Percentiles rank a stretch among this genome's conserved stretches.
These are phyloP conservation scores for Dendrocincla tyrannina DNA, from an alignment of 2,797 vertebrate species.

Conservation along the genomic window DNA sequence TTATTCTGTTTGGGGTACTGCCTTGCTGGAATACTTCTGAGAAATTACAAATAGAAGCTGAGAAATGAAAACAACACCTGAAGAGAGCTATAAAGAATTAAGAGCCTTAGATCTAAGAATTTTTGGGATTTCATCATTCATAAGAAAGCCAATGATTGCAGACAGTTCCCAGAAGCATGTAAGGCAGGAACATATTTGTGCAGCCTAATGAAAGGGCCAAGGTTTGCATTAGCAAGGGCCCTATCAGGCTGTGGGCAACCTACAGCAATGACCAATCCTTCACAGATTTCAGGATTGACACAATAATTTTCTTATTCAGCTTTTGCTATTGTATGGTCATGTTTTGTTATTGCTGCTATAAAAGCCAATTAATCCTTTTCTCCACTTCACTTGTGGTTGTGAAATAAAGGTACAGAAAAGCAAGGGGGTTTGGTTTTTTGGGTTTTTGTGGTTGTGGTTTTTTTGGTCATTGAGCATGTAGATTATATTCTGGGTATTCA, in stretches of 20 bases:
- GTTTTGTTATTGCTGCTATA: not conserved
- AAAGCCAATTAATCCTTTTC: not conserved
- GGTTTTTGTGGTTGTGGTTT: accelerated
- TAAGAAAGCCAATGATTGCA: not conserved
- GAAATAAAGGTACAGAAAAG: not conserved
- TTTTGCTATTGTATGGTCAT: not conserved
- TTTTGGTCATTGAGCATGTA: not conserved
- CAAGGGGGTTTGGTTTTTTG: accelerated
- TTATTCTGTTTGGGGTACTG: not conserved
- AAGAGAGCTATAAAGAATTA: not conserved
- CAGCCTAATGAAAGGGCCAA: not conserved
- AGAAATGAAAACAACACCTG: not conserved
- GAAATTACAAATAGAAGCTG: not conserved
- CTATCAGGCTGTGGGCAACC: not conserved
- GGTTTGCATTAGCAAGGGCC: not conserved
- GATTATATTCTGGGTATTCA: not conserved
- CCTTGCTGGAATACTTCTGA: not conserved
- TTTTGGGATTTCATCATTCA: not conserved
- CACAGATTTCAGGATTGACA: not conserved
- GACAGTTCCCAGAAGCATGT: not conserved
- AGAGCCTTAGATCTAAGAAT: not conserved
- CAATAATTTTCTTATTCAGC: not conserved
- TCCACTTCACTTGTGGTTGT: not conserved
- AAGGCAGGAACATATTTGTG: not conserved
- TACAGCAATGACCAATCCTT: not conserved